Conservation (phyloP, 2,113 vertebrate genomes). For the Elachura formosa region DNA sequence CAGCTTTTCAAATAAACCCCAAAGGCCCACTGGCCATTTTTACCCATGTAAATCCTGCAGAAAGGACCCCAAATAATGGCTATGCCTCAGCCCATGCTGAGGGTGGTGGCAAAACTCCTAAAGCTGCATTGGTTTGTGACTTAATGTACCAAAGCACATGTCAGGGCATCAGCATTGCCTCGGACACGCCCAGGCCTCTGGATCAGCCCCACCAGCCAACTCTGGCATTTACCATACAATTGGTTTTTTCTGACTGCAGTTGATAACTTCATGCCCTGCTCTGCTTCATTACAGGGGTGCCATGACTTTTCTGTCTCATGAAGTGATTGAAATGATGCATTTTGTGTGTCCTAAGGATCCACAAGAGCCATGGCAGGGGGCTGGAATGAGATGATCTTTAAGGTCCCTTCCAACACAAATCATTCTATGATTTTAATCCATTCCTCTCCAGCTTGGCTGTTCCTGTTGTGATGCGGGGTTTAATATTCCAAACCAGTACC, state of each 20-base stretch:
- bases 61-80: neutral
- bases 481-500: neutral
- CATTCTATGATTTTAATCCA: neutral
- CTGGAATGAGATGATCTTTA: neutral
- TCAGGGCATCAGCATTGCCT: neutral
- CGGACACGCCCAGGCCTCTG: neutral
- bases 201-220: neutral
- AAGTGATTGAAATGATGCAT: neutral
- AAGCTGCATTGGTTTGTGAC: neutral
- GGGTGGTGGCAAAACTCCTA: neutral
- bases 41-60: neutral
- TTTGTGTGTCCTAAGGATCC: neutral
- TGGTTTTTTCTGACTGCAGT: neutral
- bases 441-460: neutral
- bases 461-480: neutral
- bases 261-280: neutral
- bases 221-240: accelerated
- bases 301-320: neutral
- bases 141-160: neutral
- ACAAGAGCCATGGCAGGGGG: neutral
- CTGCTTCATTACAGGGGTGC: neutral
- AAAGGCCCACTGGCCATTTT: neutral
- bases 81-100: neutral
- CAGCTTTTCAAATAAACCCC: neutral
- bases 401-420: neutral